These are phyloP conservation scores for Serrognathus titanus DNA, from an alignment of 2,888 invertebrate species.

Conservation along the genomic window DNA sequence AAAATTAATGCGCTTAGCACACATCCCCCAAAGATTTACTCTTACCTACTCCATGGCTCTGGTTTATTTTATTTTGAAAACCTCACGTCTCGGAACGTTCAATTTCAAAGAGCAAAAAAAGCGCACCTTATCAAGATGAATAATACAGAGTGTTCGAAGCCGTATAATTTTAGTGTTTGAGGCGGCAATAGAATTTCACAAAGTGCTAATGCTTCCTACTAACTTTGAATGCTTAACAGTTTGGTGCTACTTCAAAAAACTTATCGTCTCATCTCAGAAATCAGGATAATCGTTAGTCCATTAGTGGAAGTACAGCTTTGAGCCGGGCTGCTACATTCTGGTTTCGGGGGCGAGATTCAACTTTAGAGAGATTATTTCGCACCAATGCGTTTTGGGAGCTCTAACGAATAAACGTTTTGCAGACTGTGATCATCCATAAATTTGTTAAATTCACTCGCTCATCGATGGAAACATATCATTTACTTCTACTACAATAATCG, in stretches of 20 bases:
- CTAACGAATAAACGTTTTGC: slow-evolving; percentile 33
- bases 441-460: slow-evolving; percentile 20
- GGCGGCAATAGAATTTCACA: background rate
- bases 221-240: slow-evolving; percentile 32
- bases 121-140: too few relatives aligned
- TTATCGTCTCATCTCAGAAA: slow-evolving; percentile 37
- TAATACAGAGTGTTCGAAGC: background rate
- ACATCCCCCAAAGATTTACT: too few relatives aligned
- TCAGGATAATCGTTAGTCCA: slow-evolving; percentile 46
- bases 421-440: slow-evolving; percentile 30
- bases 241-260: slow-evolving; percentile 35
- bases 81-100: too few relatives aligned
- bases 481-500: too few relatives aligned
- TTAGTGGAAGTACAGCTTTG: slow-evolving; percentile 39
- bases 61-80: too few relatives aligned
- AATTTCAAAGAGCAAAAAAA: too few relatives aligned
- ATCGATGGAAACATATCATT: too few relatives aligned
- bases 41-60: too few relatives aligned
- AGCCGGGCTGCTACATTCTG: slow-evolving; percentile 32
- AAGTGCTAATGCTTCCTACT: slow-evolving; percentile 31
- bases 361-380: slow-evolving; percentile 39
- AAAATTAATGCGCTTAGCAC: too few relatives aligned
- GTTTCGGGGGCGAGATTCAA: slow-evolving; percentile 29
- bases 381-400: slow-evolving; percentile 32
- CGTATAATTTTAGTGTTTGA: background rate